Base-by-base conservation (phyloP, 2,888 invertebrate genomes). In the Xestia rhomboidea region DNA sequence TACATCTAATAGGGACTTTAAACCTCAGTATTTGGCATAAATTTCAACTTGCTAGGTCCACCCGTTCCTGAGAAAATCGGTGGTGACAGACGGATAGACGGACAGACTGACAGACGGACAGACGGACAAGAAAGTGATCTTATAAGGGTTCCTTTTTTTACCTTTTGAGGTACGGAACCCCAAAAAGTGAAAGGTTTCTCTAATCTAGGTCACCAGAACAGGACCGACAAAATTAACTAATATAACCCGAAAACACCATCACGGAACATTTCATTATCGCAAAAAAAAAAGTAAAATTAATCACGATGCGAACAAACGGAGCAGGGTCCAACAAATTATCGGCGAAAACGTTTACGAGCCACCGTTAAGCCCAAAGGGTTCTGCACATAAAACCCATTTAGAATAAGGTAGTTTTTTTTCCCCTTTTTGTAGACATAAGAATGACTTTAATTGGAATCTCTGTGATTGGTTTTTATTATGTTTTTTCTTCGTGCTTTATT, bases 271-370 rank as follows among this genome's bases (percentile, higher is more conserved):
- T 41, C 5, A 68, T 70, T 70, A 57, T 11, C 10, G 54, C 24
- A 41, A 24, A 66, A 73, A 77, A 77, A 66, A 84, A 81, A 71
- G 60, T 46, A 18, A 68, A 77, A 85, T 85, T 74, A 82, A 83
- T 83, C 71, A 68, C 77, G n/a, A 57, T 41, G 57, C 38, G 49
- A 68, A 73, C 68, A 81, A 73, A 81, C 7, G 60, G 49, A 44
- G 68, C 60, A 69, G 76, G 76, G 63, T 81, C 11, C 77, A 62
- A 73, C 76, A 85, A 85, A 85, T 85, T 82, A 83, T 82, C 73
- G 44, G 66, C 13, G 62, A 82, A 74, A 83, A 85, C 73, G 86
- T 68, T 83, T 85, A 85, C 73, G 82, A 85, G 77, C 49, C 60
- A 24, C 77, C 71, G 77, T 77, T 77, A 82, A 74, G 64, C 68